A percentile compares a stretch with the other conserved stretches of the same genome.
Conservation (phyloP, 2,797 vertebrate genomes). For the Phataginus tetradactyla region DNA sequence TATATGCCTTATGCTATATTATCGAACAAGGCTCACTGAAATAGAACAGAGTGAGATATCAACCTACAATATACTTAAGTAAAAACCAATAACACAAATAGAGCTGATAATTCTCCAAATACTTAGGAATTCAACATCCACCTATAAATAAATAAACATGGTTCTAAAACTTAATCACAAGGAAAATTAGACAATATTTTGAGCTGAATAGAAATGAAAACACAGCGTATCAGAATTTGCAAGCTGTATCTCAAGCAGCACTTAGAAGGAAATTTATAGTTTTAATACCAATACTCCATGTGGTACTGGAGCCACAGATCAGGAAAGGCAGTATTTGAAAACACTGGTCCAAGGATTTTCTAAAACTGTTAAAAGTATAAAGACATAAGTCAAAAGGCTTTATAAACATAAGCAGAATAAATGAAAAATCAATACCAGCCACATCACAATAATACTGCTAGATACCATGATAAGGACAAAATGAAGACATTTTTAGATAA, state of each 20-base stretch:
- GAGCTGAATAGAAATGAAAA: not conserved
- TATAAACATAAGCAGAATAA: not conserved
- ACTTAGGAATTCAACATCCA: not conserved
- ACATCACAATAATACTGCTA: not conserved
- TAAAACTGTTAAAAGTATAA: not conserved
- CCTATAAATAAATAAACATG: not conserved
- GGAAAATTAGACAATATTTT: not conserved
- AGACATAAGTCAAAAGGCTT: not conserved
- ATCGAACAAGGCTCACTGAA: not conserved
- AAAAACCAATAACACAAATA: not conserved
- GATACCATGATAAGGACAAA: not conserved
- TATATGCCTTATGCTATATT: not conserved
- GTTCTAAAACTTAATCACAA: not conserved
- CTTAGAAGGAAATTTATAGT: not conserved
- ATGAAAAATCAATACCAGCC: not conserved
- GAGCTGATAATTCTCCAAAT: not conserved
- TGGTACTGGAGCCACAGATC: not conserved
- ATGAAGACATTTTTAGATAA: not conserved
- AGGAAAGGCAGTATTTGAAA: not conserved
- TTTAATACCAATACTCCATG: not conserved
- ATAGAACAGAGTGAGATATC: not conserved
- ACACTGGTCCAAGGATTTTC: not conserved
- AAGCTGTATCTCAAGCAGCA: not conserved
- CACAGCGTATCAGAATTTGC: not conserved
- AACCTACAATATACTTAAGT: not conserved